Conservation (phyloP, 1,140 invertebrate species). For the Chironomus tepperi region DNA sequence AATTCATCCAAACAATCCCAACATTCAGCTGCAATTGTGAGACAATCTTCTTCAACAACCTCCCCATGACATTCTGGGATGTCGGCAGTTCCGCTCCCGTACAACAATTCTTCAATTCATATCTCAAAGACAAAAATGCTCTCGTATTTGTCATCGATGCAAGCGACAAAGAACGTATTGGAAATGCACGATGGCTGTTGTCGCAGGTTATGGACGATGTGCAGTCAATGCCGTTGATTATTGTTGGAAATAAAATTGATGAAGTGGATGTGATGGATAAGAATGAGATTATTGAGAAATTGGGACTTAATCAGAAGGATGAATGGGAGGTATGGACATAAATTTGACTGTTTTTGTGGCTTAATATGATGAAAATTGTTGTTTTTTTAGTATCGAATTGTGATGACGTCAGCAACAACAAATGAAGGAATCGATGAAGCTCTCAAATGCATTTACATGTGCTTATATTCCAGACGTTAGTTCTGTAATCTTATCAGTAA, state of each 20-base stretch:
- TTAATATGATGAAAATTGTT: too few relatives aligned
- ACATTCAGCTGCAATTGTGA: slow-evolving; percentile 7
- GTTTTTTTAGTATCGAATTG: neutral
- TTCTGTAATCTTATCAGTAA: too few relatives aligned
- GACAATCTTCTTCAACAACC: neutral
- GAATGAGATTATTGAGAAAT: neutral
- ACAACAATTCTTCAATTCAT: neutral
- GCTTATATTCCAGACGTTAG: neutral
- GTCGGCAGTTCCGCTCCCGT: neutral
- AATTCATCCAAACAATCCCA: neutral
- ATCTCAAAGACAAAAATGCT: neutral
- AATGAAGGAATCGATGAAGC: neutral
- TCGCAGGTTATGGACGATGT: neutral
- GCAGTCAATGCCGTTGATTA: neutral
- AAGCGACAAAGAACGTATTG: neutral
- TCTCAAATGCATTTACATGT: neutral
- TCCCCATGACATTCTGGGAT: neutral
- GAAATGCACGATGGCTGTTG: neutral
- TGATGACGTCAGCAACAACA: neutral
- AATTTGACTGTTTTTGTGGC: too few relatives aligned
- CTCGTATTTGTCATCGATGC: neutral
- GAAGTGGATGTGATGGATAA: neutral
- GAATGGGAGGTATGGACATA: neutral
- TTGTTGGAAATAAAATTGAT: neutral
- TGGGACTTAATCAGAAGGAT: neutral